Evolutionary conservation across 37 sponge, comb jelly and placozoan species (phyloP).

Genomic region (Theonella swinhoei): DNA sequence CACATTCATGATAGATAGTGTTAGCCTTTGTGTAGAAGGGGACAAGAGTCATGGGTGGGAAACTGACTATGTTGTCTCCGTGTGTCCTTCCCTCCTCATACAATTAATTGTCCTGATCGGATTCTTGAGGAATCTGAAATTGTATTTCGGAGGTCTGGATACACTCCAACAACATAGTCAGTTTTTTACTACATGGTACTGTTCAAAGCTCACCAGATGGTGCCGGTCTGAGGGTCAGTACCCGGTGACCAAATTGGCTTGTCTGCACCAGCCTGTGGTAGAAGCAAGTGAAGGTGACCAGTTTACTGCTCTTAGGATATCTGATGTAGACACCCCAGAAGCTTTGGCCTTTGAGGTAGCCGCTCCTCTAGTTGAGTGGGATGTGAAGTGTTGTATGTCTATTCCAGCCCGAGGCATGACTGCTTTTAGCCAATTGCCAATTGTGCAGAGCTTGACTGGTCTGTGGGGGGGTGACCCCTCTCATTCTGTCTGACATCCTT

Average conservation of each 20-base stretch:
- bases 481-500: not conserved
- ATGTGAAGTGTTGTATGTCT: constrained; percentile 9
- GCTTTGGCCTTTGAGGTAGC: constrained; percentile 26
- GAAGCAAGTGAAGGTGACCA: constrained; percentile 12
- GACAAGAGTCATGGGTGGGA: too few relatives aligned
- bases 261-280: too few relatives aligned
- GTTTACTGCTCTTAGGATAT: constrained; percentile 36
- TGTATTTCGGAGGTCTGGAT: constrained; percentile 55
- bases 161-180: too few relatives aligned
- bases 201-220: constrained; percentile 29
- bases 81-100: too few relatives aligned
- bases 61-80: too few relatives aligned
- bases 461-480: not conserved
- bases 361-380: too few relatives aligned
- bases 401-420: constrained; percentile 4
- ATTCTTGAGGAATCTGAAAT: constrained; percentile 38
- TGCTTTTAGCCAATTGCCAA: constrained; percentile 7
- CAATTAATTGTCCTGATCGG: not conserved
- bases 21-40: too few relatives aligned
- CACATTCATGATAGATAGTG: too few relatives aligned
- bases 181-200: too few relatives aligned
- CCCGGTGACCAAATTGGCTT: too few relatives aligned
- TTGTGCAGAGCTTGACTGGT: not conserved
- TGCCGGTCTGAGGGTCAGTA: not conserved
- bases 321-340: constrained; percentile 17